Conservation (phyloP, 1,140 invertebrate species). For the Mya arenaria region DNA sequence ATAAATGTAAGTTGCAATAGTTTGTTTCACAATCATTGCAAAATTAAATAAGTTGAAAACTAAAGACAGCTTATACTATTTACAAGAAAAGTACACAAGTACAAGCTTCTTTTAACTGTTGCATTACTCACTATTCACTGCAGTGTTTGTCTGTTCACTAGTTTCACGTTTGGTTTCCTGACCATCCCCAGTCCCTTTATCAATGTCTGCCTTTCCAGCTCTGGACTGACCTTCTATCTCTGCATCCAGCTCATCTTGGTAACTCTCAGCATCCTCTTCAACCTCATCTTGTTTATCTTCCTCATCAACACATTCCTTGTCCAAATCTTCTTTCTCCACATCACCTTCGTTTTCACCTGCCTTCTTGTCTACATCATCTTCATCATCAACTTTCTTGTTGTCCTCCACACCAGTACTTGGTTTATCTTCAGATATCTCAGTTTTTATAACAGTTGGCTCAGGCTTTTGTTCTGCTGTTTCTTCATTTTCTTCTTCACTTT, state of each 20-base stretch:
- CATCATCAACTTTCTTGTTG: neutral
- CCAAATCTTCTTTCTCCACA: constrained; percentile 9
- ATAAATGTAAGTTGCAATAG: no score
- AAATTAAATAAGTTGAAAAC: no score
- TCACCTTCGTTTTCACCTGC: constrained; percentile 9
- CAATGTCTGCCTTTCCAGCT: no score
- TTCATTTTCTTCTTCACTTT: neutral
- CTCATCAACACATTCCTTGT: neutral
- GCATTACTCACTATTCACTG: no score
- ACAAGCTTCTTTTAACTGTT: no score
- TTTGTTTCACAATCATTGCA: no score
- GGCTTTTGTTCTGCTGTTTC: neutral
- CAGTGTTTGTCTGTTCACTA: no score
- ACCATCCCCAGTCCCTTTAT: no score
- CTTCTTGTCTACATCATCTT: neutral
- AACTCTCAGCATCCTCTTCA: constrained; percentile 2
- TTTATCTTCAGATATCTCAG: neutral
- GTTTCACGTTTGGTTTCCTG: no score
- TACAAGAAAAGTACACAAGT: no score
- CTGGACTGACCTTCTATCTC: neutral
- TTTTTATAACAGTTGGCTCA: neutral
- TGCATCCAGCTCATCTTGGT: neutral
- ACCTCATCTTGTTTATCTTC: constrained; percentile 24
- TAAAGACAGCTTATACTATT: no score
- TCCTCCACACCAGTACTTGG: neutral